Conservation (phyloP, 2,888 invertebrate genomes). For the Eulithis testata region DNA sequence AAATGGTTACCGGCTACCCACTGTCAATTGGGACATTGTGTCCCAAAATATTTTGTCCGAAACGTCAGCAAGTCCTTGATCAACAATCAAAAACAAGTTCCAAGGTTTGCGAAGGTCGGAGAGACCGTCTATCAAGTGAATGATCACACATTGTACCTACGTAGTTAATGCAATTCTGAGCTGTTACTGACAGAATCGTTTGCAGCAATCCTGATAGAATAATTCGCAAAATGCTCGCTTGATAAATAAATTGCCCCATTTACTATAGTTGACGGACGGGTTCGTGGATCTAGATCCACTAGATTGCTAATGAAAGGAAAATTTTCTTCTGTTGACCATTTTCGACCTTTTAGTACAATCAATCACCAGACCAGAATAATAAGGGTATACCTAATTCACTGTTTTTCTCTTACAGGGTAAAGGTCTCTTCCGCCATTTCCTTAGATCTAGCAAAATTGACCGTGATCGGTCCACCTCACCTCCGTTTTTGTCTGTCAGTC, state of each 20-base stretch:
- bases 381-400: too few species aligned
- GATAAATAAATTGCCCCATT: slow-evolving; percentile 39
- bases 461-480: too few species aligned
- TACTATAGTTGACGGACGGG: slow-evolving; percentile 19
- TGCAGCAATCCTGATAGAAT: slow-evolving; percentile 28
- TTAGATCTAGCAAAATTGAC: too few species aligned
- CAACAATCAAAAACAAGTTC: slow-evolving; percentile 9
- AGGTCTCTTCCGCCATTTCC: too few species aligned
- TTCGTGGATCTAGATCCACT: slow-evolving; percentile 10
- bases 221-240: slow-evolving; percentile 23
- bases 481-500: too few species aligned
- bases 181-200: slow-evolving; percentile 19
- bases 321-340: slow-evolving; percentile 8
- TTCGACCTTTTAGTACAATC: neutral
- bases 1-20: neutral
- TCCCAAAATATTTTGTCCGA: too few species aligned
- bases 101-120: slow-evolving; percentile 8
- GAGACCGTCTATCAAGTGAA: slow-evolving; percentile 19
- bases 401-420: too few species aligned
- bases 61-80: too few species aligned
- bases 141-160: neutral
- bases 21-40: too few species aligned
- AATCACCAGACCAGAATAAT: neutral
- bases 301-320: slow-evolving; percentile 16
- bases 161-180: slow-evolving; percentile 17